Evolutionary conservation across 2,113 vertebrate genomes (phyloP).

Genomic region (Chloroceryle aenea): DNA sequence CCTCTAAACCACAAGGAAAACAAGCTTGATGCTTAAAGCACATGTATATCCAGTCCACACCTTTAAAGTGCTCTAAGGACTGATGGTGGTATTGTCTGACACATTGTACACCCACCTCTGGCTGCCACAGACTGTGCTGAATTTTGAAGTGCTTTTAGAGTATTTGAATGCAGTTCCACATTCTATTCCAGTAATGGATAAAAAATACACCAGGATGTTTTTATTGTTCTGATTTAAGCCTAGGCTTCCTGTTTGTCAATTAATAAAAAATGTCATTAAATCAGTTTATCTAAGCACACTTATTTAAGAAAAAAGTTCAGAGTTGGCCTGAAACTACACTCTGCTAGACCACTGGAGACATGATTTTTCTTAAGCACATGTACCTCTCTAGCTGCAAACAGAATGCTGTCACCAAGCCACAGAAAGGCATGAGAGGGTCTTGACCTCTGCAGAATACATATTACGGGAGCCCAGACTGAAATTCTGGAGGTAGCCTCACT

Average conservation of each 20-base stretch:
- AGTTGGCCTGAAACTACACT: not conserved
- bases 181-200: not conserved
- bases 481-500: not conserved
- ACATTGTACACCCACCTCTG: not conserved
- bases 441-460: not conserved
- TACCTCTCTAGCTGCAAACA: not conserved
- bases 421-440: not conserved
- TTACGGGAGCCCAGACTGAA: not conserved
- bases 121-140: not conserved
- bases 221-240: not conserved
- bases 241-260: not conserved
- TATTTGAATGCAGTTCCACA: not conserved
- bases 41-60: fast-evolving
- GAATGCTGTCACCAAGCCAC: not conserved
- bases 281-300: not conserved
- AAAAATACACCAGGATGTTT: not conserved
- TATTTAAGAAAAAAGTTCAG: not conserved
- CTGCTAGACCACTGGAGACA: too few relatives aligned
- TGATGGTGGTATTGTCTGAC: fast-evolving
- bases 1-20: not conserved
- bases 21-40: not conserved
- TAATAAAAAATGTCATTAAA: not conserved
- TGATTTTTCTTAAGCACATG: fast-evolving
- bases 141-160: not conserved
- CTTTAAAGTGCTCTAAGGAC: not conserved